Conservation (phyloP, 2,888 invertebrate genomes). For the Cryptops parisi region DNA sequence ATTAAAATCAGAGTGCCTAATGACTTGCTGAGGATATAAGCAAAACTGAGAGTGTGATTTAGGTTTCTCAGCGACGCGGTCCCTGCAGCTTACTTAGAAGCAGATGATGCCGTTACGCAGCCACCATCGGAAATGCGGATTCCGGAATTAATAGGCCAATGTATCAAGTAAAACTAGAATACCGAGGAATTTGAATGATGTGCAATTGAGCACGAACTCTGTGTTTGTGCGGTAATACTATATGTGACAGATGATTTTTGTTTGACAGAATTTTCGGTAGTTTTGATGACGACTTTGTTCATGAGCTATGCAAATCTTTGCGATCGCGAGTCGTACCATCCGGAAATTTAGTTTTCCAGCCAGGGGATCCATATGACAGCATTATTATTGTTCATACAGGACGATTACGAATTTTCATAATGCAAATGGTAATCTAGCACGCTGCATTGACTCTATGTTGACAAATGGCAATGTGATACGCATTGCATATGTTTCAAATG, state of each 20-base stretch:
- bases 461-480: too few species aligned
- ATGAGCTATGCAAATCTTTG: slow-evolving; percentile 88
- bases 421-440: slow-evolving; percentile 40
- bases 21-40: not conserved
- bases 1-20: not conserved
- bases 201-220: too few species aligned
- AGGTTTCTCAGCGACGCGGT: slow-evolving; percentile 84
- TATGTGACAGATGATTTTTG: not conserved
- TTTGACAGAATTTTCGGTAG: slow-evolving; percentile 73
- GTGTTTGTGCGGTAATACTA: slow-evolving; percentile 2
- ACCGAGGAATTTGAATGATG: too few species aligned
- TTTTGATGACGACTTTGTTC: slow-evolving; percentile 90
- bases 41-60: too few species aligned
- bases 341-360: slow-evolving; percentile 79
- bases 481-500: too few species aligned
- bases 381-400: slow-evolving; percentile 96
- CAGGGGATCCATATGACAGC: slow-evolving; percentile 88
- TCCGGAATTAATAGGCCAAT: slow-evolving; percentile 1
- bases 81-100: slow-evolving; percentile 85
- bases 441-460: not conserved
- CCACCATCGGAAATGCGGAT: slow-evolving; percentile 73
- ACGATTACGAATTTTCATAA: slow-evolving; percentile 75
- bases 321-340: slow-evolving; percentile 71
- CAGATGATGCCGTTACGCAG: slow-evolving; percentile 59
- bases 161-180: slow-evolving; percentile 7